Base-by-base conservation (phyloP, 2,888 invertebrate species). In the Drosophila testacea region DNA sequence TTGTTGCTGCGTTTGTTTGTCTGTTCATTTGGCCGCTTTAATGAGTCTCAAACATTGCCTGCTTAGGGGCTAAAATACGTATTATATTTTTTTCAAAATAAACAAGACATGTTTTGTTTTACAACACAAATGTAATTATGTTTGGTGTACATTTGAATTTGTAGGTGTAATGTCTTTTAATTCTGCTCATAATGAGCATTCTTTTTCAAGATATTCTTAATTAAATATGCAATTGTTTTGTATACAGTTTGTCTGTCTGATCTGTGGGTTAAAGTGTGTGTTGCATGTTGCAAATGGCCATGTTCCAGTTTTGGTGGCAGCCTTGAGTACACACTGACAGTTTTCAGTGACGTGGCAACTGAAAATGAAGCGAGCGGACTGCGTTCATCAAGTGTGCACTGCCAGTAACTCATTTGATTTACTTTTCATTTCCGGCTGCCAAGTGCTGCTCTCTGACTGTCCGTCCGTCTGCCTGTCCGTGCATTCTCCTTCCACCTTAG, bases 381-480 rank as follows among this genome's bases (percentile, higher is more conserved):
- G 65, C 67, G 69, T 73, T 83, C 81, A 56, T 63, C 62, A 48
- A 55, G 55, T 55, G 55, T 34, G 61, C 44, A 30, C 27, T 52
- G 60, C 6, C 42, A 44, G 42, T 30, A 48, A 59, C 39, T 88
- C 83, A 86, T 91, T 86, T 90, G 90, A 90, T 91, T 91, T 90
- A 90, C 81, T 86, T 83, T 87, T 89, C 84, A 91, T 89, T 90
- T 91, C 91, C 90, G 81, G 66, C 83, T 85, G 89, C 80, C 83
- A 90, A 83, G 81, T 75, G 78, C 59, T 42, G 48, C 75, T 41
- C 46, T 56, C 55, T 13, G 64, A 51, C 61, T 9, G 68, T 44
- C 75, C 41, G 60, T 10, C 50, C 13, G 36, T 41, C 46, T 9
- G 46, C 6, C 55, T 10, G 16, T 28, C 39, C 27, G 22, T 34